These are phyloP conservation scores for Euleptes europaea DNA, from an alignment of 2,113 vertebrate species.

Conservation along the genomic window DNA sequence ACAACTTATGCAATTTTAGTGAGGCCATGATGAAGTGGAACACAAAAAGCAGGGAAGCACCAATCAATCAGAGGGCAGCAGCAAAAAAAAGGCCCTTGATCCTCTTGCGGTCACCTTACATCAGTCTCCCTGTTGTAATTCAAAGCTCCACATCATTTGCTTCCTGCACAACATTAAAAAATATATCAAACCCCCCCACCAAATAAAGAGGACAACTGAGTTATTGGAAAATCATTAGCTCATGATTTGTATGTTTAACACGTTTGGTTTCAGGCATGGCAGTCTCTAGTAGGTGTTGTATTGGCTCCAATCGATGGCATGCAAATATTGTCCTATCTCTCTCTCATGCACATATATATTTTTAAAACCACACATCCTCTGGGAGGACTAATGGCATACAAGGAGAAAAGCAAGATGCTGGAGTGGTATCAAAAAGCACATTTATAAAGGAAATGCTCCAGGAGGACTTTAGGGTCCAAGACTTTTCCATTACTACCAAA, in stretches of 20 bases:
- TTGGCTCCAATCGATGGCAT: neutral
- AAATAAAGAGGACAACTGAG: neutral
- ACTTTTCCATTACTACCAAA: constrained; percentile 34
- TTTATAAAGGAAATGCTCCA: constrained; percentile 29
- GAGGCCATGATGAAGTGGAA: constrained; percentile 28
- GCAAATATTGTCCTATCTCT: constrained; percentile 11
- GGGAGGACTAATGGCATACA: constrained; percentile 9
- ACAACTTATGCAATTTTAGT: neutral
- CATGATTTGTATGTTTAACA: constrained; percentile 25
- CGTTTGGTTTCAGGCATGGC: neutral
- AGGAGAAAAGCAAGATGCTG: constrained; percentile 5
- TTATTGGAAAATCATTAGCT: constrained; percentile 30
- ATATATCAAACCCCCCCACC: neutral
- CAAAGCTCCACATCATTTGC: neutral
- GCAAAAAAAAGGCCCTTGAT: constrained; percentile 21
- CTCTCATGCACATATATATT: neutral
- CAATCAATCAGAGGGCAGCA: constrained; percentile 9
- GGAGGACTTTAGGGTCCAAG: neutral
- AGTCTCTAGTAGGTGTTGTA: constrained; percentile 5
- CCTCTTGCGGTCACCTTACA: constrained; percentile 1
- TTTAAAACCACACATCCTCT: neutral
- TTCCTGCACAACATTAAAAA: neutral
- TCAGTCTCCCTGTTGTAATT: neutral
- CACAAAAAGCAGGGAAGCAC: constrained; percentile 14
- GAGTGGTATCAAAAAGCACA: constrained; percentile 3